phyloP scores from a whole-genome alignment of 37 sponge, comb jelly and placozoan species.

The Hormiphora californensis region DNA sequence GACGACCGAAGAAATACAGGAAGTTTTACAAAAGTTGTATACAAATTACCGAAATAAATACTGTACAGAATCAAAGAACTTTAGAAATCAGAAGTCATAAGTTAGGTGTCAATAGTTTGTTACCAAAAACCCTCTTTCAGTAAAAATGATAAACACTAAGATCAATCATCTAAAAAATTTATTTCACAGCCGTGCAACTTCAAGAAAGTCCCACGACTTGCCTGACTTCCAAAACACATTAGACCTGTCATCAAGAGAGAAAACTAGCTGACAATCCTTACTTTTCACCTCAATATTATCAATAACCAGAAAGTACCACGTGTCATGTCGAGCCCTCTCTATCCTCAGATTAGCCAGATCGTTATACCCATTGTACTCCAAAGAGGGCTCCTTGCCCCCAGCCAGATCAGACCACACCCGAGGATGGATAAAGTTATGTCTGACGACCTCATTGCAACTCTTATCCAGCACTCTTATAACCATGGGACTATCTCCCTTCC shows the following conservation, averaged over 20 bases:
- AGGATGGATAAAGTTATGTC: constrained; percentile 29
- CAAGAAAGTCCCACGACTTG: constrained; percentile 27
- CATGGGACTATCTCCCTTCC: constrained; percentile 50
- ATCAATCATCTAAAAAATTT: too few relatives aligned
- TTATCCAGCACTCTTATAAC: background rate
- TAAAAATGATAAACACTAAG: too few relatives aligned
- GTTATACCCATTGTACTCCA: constrained; percentile 30
- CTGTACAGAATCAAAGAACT: too few relatives aligned
- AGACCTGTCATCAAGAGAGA: constrained; percentile 21
- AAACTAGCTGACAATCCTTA: background rate
- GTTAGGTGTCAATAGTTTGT: too few relatives aligned
- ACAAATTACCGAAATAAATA: too few relatives aligned
- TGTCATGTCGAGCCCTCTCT: background rate
- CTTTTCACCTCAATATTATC: constrained; percentile 1
- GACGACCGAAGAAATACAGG: too few relatives aligned
- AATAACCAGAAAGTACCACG: constrained; percentile 33
- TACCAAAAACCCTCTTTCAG: too few relatives aligned
- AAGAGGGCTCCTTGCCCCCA: background rate
- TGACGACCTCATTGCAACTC: background rate
- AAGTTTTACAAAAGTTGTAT: too few relatives aligned
- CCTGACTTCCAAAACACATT: constrained; percentile 54
- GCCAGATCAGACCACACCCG: background rate
- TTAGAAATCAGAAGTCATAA: too few relatives aligned
- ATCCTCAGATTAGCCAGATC: constrained; percentile 18
- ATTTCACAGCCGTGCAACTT: background rate